These are phyloP conservation scores for Lophochroa leadbeateri DNA, from an alignment of 2,113 vertebrate species.

Conservation along the genomic window DNA sequence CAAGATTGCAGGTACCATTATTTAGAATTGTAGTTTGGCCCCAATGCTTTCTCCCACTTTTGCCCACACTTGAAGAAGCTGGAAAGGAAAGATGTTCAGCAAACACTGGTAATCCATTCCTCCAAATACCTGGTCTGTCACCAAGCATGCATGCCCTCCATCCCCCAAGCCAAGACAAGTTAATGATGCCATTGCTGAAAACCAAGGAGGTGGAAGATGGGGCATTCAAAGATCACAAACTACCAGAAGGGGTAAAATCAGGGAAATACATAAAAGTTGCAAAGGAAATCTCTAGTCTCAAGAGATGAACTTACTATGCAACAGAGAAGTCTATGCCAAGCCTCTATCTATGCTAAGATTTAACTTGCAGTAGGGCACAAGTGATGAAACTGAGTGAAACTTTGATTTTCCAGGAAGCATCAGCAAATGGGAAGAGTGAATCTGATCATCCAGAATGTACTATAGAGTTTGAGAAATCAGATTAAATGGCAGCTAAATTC, in stretches of 20 bases:
- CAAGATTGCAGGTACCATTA: background rate
- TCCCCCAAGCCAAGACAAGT: background rate
- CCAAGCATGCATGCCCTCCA: background rate
- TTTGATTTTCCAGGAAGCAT: conserved; percentile 21
- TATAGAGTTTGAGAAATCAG: conserved; percentile 22
- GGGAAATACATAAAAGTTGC: background rate
- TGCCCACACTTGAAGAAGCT: background rate
- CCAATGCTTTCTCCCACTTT: background rate
- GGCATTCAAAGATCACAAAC: background rate
- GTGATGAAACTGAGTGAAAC: background rate
- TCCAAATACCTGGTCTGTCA: background rate
- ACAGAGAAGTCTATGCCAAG: background rate
- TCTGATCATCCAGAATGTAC: conserved; percentile 7
- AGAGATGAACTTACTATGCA: background rate
- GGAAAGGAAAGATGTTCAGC: background rate
- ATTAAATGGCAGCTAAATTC: conserved; percentile 29
- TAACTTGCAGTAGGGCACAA: background rate
- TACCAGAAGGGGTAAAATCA: background rate
- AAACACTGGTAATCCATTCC: background rate
- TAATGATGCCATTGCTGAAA: background rate
- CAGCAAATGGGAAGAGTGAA: conserved; percentile 38
- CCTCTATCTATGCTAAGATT: background rate
- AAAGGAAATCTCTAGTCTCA: background rate
- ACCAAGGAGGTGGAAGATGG: background rate
- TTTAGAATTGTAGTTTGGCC: background rate